Evolutionary conservation across 2,797 vertebrate genomes (phyloP), one percentile per base, ranked within the genome.

Genomic region (Crax fasciolata): DNA sequence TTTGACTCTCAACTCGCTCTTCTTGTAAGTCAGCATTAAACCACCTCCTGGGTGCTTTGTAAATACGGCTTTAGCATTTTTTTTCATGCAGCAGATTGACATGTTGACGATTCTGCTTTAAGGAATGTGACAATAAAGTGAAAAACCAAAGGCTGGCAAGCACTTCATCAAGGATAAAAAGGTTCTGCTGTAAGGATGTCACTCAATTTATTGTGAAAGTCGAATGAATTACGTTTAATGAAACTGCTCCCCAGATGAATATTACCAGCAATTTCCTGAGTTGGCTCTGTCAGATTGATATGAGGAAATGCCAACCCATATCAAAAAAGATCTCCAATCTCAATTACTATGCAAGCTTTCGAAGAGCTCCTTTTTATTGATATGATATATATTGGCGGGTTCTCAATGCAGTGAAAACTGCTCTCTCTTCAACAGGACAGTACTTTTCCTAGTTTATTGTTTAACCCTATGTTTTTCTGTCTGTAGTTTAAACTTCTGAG

Each of bases 181-280:
- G 97, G 98, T 97, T 98, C 97, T 97, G 97, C 97, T 97, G 95
- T 97, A 96, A 98, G 98, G 97, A 98, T 98, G 98, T 98, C 98
- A 98, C 98, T 98, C 98, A 98, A 98, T 98, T 98, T 98, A 98
- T 98, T 98, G 98, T 98, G 98, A 98, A 98, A 98, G 98, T 98
- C 98, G 98, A 98, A 98, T 98, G 98, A 98, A 98, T 98, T 98
- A 98, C 97, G 95, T 98, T 98, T 98, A 98, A 98, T 98, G 98
- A 98, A 98, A 98, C 97, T 98, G 97, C 98, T 98, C 98, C 98
- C 98, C 96, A 97, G 98, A 98, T 98, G 98, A 98, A 98, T 98
- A 98, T 98, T 98, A 98, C 97, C 97, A 97, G 98, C 98, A 98
- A 98, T 98, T 98, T 98, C 97, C 97, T 96, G 97, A 97, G 96